A percentile compares a stretch with the other conserved stretches of the same genome.
Evolutionary conservation across 1,140 invertebrate genomes (phyloP).

Genomic region (Drosophila aff.): DNA sequence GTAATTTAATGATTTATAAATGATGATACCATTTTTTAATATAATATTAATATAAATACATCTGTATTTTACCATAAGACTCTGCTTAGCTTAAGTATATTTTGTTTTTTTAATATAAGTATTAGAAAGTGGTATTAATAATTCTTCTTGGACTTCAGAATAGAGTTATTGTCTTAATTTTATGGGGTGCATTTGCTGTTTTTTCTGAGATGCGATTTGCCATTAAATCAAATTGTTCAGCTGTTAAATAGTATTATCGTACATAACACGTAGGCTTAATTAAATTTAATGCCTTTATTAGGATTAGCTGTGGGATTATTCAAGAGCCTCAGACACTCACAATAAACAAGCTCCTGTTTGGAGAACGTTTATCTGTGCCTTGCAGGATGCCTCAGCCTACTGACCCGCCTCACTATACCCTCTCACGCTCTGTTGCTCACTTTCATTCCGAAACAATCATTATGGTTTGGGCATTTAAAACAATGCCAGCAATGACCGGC

Average conservation of each 20-base stretch:
- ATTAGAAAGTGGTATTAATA: no score
- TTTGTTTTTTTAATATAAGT: no score
- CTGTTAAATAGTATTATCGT: neutral
- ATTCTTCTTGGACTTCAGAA: no score
- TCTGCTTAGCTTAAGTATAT: no score
- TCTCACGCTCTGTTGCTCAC: conserved; percentile 21
- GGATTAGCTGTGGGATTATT: neutral
- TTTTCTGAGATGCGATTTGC: no score
- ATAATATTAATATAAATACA: no score
- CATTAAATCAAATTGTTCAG: no score
- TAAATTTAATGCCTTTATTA: neutral
- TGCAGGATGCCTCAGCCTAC: neutral
- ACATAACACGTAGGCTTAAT: neutral
- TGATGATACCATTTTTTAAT: no score
- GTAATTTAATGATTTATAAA: no score
- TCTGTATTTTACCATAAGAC: no score
- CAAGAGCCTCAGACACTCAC: neutral
- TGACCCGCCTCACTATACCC: conserved; percentile 7
- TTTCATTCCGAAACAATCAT: conserved; percentile 48
- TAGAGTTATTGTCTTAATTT: no score
- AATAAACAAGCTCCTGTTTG: neutral
- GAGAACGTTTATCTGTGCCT: neutral
- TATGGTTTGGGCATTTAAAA: conserved; percentile 52
- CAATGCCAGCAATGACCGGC: conserved; percentile 56
- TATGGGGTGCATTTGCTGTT: no score